Evolutionary conservation across 2,888 invertebrate species (phyloP), one percentile per base, ranked within the genome.

Genomic region (Actias luna): DNA sequence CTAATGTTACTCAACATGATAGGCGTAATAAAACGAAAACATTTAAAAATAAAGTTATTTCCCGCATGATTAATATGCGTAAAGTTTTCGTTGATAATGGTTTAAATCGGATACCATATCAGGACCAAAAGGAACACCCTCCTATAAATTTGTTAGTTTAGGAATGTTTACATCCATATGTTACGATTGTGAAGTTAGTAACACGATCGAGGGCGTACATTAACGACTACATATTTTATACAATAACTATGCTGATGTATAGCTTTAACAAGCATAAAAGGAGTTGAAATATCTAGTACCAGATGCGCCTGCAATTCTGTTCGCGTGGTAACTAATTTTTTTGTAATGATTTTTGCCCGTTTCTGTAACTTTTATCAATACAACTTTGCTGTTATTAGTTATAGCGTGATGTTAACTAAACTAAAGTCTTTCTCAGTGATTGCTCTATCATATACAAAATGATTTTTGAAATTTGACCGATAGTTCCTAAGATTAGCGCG

Each of bases 141-240:
- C 14, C 42, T 22, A 50, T 50, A 50, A 50, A 50, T 25, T 50
- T 50, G 61, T 61, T 57, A 35, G 31, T 25, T 52, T 58, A 61
- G 61, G 55, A 57, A 31, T 57, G 57, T 39, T 57, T 61, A 58
- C 61, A 33, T n/a, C 14, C 35, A 16, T 16, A 52, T 35, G 25
- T n/a, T 39, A 39, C 55, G 36, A 35, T 55, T 50, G 50, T 25
- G 25, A 25, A 14, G 50, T 25, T 25, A 25, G 50, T 50, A 50
- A 50, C 25, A 50, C 25, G 25, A 25, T 50, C 22, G 50, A 8
- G 25, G 25, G 50, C 12, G 25, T 22, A 25, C 50, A 50, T 50
- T 50, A 25, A 25, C 10, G 50, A 22, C 14, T 50, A 50, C 50
- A n/a, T n/a, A n/a, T n/a, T 50, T 25, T 25, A 25, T 50, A 22